These are phyloP conservation scores for Holacanthella duospinosa DNA, from an alignment of 2,888 invertebrate genomes.

Conservation along the genomic window DNA sequence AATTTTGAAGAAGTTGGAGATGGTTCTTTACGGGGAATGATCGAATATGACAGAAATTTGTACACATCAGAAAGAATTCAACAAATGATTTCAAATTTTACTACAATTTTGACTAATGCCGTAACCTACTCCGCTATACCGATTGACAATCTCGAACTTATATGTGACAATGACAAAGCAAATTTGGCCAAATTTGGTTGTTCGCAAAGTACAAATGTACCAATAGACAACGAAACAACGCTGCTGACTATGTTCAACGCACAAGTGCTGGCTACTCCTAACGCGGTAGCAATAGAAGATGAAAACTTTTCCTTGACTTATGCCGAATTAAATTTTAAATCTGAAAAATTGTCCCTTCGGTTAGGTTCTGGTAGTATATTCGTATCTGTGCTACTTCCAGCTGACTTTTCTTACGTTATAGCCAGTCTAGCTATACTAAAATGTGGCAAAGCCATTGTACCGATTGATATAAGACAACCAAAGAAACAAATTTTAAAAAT, in stretches of 20 bases:
- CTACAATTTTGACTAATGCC: neutral
- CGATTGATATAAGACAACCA: neutral
- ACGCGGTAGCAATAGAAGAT: neutral
- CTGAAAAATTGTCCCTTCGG: neutral
- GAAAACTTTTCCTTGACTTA: neutral
- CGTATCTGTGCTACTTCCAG: neutral
- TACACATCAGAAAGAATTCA: neutral
- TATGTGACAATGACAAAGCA: neutral
- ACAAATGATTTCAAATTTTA: neutral
- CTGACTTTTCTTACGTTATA: neutral
- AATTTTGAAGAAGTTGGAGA: neutral
- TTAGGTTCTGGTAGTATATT: neutral
- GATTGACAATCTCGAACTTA: neutral
- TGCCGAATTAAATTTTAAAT: neutral
- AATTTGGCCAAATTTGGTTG: neutral
- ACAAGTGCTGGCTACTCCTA: neutral
- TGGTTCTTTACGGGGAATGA: neutral
- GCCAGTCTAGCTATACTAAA: neutral
- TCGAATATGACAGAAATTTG: neutral
- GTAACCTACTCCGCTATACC: neutral
- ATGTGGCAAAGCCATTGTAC: neutral
- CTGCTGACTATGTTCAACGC: neutral
- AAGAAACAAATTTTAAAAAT: neutral
- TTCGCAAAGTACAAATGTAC: too few species aligned
- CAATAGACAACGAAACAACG: too few species aligned